phyloP scores from a whole-genome alignment of 2,113 vertebrate genomes.

The Strigops habroptila region DNA sequence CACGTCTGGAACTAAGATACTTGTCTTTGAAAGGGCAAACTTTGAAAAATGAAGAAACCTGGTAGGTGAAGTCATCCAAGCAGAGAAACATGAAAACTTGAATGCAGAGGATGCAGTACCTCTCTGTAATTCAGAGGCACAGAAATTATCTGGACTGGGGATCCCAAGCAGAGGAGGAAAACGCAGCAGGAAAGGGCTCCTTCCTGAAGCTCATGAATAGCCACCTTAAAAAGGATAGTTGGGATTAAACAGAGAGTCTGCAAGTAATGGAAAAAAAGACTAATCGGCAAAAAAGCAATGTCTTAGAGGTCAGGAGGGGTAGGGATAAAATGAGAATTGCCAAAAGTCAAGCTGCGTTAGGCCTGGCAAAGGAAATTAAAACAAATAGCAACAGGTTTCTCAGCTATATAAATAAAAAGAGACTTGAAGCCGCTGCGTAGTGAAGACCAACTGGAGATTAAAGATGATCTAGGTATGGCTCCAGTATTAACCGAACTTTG shows the following conservation, averaged over 20 bases:
- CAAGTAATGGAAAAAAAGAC: slow-evolving; percentile 46
- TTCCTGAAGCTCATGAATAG: not conserved
- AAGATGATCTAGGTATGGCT: slow-evolving; percentile 25
- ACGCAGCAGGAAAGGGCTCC: not conserved
- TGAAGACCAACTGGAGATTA: slow-evolving; percentile 2
- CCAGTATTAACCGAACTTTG: not conserved
- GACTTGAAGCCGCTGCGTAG: slow-evolving; percentile 20
- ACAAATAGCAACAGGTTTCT: slow-evolving; percentile 65
- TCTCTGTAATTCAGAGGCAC: not conserved
- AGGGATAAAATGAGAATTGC: slow-evolving; percentile 53
- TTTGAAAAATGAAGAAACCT: slow-evolving; percentile 21
- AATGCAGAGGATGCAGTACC: not conserved
- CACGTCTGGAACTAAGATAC: not conserved
- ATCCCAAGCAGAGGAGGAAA: not conserved
- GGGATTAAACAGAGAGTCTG: not conserved
- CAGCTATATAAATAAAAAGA: slow-evolving; percentile 64
- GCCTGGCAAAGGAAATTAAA: slow-evolving; percentile 60
- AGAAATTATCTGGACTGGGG: not conserved
- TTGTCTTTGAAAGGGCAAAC: slow-evolving; percentile 42
- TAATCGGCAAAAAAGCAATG: slow-evolving; percentile 22
- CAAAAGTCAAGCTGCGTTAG: slow-evolving; percentile 56
- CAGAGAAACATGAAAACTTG: not conserved
- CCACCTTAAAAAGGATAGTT: slow-evolving; percentile 38
- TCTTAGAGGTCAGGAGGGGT: slow-evolving; percentile 56
- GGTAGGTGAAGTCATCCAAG: slow-evolving; percentile 16